Base-by-base conservation (phyloP, 2,888 invertebrate genomes). In the Campoplex nolae region DNA sequence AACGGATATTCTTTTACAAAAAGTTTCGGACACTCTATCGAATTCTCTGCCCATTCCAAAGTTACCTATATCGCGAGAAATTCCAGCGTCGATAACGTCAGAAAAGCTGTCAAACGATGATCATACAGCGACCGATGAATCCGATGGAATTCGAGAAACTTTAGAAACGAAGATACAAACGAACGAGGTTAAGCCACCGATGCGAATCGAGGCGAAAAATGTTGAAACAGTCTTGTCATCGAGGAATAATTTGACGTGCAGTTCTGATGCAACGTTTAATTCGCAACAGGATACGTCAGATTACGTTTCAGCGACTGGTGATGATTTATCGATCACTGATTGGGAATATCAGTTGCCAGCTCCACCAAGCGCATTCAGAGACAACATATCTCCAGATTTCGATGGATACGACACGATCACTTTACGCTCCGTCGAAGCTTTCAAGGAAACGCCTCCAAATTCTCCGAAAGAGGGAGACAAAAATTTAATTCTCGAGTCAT, bases 261-360 rank as follows among this genome's bases (percentile, higher is more conserved):
- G 88, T 8, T 83, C 88, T n/a, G 90, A 93, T 65, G 71, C 88
- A 18, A 91, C 91, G 18, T 62, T 90, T 0, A 88, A 89, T 74
- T 92, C 92, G 6, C 94, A 93, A 45, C 93, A 93, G 71, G 93
- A 94, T 75, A 94, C 93, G 0, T 93, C 93, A 28, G 94, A 94
- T 58, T 94, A 94, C 87, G 93, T 94, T 2, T 94, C 94, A 16
- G 92, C 92, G 0, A 88, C 85, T n/a, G 89, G 89, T 4, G 90
- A 90, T 58, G 89, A 90, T 86, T 83, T 89, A 13, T 89, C 89
- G 35, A 90, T 89, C 4, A 91, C 88, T 2, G 90, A 90, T 86
- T 96, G 96, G 96, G 94, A 96, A 91, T 95, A 96, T 93, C 94
- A 95, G 88, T 93, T 96, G 65, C 96, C 96, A 0, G 96, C 96